Evolutionary conservation across 1,140 invertebrate species (phyloP).

Genomic region (Drosophila ercepeae): DNA sequence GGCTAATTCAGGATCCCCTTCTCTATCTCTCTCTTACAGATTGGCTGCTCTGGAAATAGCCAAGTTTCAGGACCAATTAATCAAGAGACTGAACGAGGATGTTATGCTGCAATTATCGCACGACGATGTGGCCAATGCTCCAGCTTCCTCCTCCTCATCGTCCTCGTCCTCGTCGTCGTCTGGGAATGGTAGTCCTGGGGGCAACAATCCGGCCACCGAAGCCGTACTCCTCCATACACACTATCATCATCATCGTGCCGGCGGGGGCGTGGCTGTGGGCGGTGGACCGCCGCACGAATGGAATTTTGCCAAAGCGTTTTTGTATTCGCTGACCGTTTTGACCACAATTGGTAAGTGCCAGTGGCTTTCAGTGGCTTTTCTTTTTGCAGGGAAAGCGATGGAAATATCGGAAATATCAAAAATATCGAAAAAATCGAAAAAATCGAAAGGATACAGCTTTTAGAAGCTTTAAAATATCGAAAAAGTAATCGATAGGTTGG

Average conservation of each 20-base stretch:
- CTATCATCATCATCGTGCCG: slow-evolving; percentile 84
- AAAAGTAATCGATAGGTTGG: too few relatives aligned
- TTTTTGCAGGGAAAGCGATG: background rate
- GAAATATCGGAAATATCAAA: slow-evolving; percentile 4
- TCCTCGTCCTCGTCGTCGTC: slow-evolving; percentile 85
- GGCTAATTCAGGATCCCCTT: background rate
- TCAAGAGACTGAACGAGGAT: slow-evolving; percentile 91
- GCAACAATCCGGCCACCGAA: slow-evolving; percentile 84
- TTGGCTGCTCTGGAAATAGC: slow-evolving; percentile 93
- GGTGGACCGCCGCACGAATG: slow-evolving; percentile 89
- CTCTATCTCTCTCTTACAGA: slow-evolving; percentile 42
- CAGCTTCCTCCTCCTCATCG: slow-evolving; percentile 76
- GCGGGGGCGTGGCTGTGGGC: slow-evolving; percentile 50
- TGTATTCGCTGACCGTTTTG: slow-evolving; percentile 97
- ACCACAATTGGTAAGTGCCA: slow-evolving; percentile 96
- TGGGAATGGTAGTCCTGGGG: slow-evolving; percentile 10
- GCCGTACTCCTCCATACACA: slow-evolving; percentile 81
- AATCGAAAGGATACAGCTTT: background rate
- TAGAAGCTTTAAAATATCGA: too few relatives aligned
- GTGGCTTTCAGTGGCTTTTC: slow-evolving; percentile 33
- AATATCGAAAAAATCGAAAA: background rate
- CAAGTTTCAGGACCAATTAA: slow-evolving; percentile 93
- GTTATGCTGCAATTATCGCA: slow-evolving; percentile 85
- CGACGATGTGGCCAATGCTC: slow-evolving; percentile 71
- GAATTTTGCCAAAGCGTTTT: slow-evolving; percentile 96